phyloP scores from a whole-genome alignment of 2,888 invertebrate species.

The Lymantria monacha region DNA sequence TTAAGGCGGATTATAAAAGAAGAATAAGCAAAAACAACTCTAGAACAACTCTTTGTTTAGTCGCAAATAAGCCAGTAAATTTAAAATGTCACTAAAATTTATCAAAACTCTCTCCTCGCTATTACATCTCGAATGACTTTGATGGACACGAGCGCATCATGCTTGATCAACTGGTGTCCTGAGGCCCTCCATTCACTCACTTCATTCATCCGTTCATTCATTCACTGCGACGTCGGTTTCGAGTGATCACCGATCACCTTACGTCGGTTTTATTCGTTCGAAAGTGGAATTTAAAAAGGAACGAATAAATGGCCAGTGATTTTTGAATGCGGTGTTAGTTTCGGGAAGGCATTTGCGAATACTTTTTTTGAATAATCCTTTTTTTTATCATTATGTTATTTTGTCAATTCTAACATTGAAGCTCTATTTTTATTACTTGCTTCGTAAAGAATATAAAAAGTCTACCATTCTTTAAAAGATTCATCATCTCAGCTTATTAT shows the following conservation, averaged over 20 bases:
- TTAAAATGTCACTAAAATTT: not conserved
- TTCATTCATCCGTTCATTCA: conserved; percentile 63
- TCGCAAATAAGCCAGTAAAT: too few relatives aligned
- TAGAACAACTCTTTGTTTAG: too few relatives aligned
- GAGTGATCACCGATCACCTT: conserved; percentile 77
- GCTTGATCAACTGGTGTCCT: conserved; percentile 79
- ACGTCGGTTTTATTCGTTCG: conserved; percentile 49
- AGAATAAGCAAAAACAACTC: too few relatives aligned
- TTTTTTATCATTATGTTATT: not conserved
- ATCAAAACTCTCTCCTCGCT: conserved; percentile 45
- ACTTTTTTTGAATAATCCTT: not conserved
- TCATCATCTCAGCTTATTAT: too few relatives aligned
- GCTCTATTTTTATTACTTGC: too few relatives aligned
- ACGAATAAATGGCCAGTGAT: conserved; percentile 25
- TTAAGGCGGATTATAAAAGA: too few relatives aligned
- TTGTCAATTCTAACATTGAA: too few relatives aligned
- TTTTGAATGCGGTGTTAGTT: conserved; percentile 27
- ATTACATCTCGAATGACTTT: conserved; percentile 52
- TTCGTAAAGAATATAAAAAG: too few relatives aligned
- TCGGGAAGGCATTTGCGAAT: not conserved
- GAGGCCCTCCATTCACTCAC: conserved; percentile 54
- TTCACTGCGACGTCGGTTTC: conserved; percentile 63
- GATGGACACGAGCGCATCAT: conserved; percentile 74
- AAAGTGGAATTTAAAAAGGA: conserved; percentile 47
- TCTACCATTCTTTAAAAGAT: too few relatives aligned